A percentile compares a stretch with the other conserved stretches of the same genome.
phyloP scores from a whole-genome alignment of 2,888 invertebrate genomes.

The Mayetiola destructor region DNA sequence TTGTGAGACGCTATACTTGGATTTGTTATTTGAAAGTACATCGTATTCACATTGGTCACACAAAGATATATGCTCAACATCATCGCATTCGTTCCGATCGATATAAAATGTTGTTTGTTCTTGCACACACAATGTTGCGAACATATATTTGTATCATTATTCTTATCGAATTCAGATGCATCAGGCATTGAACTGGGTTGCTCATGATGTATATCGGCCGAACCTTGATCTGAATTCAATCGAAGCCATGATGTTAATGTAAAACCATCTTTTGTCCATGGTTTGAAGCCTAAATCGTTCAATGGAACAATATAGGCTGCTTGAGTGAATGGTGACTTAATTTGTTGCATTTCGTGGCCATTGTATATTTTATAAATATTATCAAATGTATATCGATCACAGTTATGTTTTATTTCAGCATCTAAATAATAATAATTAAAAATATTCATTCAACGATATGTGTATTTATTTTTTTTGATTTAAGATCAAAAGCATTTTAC shows the following conservation, averaged over 20 bases:
- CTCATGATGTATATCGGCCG: neutral
- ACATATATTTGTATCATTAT: neutral
- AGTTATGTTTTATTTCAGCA: constrained; percentile 27
- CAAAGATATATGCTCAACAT: constrained; percentile 30
- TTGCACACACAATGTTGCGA: neutral
- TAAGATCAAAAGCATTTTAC: neutral
- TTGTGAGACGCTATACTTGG: neutral
- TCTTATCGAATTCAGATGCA: no score
- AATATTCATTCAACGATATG: neutral
- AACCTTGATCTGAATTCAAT: constrained; percentile 17
- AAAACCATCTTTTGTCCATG: constrained; percentile 29
- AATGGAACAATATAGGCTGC: constrained; percentile 32
- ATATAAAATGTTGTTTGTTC: constrained; percentile 28
- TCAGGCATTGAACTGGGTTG: neutral
- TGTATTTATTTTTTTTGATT: neutral
- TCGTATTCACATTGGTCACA: constrained; percentile 23
- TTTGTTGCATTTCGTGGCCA: constrained; percentile 28
- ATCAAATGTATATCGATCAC: constrained; percentile 25
- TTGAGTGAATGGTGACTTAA: constrained; percentile 29
- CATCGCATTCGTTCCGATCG: constrained; percentile 31
- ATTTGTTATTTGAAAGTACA: constrained; percentile 14
- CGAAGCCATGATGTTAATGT: constrained; percentile 32
- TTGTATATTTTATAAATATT: constrained; percentile 30
- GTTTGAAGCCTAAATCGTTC: constrained; percentile 25
- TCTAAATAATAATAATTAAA: constrained; percentile 21